A percentile compares a stretch with the other conserved stretches of the same genome.
phyloP scores from a whole-genome alignment of 2,797 vertebrate genomes.

The Neosalanx taihuensis region DNA sequence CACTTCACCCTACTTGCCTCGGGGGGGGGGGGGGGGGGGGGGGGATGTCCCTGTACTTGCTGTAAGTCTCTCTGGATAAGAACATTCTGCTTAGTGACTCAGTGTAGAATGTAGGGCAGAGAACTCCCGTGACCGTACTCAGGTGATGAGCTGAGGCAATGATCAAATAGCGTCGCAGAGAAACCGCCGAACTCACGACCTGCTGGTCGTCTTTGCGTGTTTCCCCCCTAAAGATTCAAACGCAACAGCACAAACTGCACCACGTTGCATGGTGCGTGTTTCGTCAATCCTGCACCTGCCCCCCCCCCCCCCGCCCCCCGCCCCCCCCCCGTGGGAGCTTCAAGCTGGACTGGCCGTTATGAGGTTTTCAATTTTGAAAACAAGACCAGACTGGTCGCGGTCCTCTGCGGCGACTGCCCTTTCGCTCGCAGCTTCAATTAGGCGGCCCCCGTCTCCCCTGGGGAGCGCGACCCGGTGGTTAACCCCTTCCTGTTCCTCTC shows the following conservation, averaged over 20 bases:
- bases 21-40: slow-evolving; percentile 16
- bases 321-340: slow-evolving; percentile 43
- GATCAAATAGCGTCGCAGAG: not conserved
- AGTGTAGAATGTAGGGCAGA: too few relatives aligned
- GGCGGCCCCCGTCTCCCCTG: slow-evolving; percentile 16
- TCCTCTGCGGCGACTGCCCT: slow-evolving; percentile 42
- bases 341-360: slow-evolving; percentile 41
- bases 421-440: slow-evolving; percentile 50
- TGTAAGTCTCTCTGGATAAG: too few relatives aligned
- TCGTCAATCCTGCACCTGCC: not conserved
- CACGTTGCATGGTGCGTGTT: not conserved
- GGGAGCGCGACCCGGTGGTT: too few relatives aligned
- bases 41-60: too few relatives aligned
- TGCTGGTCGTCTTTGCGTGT: too few relatives aligned
- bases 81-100: too few relatives aligned
- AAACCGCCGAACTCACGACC: not conserved
- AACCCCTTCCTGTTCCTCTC: too few relatives aligned
- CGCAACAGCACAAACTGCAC: not conserved
- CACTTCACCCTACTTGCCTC: too few relatives aligned
- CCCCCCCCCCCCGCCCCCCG: not conserved
- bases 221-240: not conserved
- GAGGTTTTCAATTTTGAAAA: slow-evolving; percentile 43
- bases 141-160: not conserved
- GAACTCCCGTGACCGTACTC: not conserved
- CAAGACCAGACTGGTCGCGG: slow-evolving; percentile 23